Evolutionary conservation across 2,888 invertebrate genomes (phyloP).

Genomic region (Exephanes ischioxanthus): DNA sequence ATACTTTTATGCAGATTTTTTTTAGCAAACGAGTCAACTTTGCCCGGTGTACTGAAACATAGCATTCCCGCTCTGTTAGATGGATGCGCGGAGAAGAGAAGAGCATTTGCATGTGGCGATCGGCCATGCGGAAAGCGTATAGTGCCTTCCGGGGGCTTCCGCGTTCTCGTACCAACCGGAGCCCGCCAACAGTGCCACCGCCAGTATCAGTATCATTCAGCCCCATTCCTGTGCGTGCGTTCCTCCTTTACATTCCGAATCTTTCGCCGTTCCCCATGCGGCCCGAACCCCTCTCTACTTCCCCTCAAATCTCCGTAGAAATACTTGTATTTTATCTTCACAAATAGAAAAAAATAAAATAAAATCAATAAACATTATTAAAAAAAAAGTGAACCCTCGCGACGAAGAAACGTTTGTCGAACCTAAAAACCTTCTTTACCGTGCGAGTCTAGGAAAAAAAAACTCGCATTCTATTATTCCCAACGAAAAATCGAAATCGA

Average conservation of each 20-base stretch:
- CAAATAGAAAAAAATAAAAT: neutral
- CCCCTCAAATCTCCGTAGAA: constrained; percentile 18
- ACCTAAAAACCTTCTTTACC: too few relatives aligned
- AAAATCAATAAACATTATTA: constrained; percentile 27
- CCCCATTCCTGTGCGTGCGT: constrained; percentile 39
- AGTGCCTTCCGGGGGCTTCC: constrained; percentile 62
- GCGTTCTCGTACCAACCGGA: constrained; percentile 49
- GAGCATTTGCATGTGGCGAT: constrained; percentile 84
- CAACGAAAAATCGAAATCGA: neutral
- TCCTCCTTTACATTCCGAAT: constrained; percentile 24
- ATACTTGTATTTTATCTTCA: constrained; percentile 14
- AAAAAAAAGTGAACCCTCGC: neutral
- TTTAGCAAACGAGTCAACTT: constrained; percentile 52
- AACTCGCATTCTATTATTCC: too few relatives aligned
- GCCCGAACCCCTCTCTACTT: neutral
- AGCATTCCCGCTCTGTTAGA: constrained; percentile 59
- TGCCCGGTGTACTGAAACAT: constrained; percentile 47
- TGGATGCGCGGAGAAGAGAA: constrained; percentile 64
- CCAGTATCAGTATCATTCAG: constrained; percentile 38
- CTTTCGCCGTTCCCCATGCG: constrained; percentile 9
- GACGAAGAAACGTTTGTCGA: too few relatives aligned
- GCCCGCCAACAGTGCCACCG: neutral
- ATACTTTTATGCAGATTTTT: too few relatives aligned
- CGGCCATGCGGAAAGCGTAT: constrained; percentile 78
- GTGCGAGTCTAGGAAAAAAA: too few relatives aligned